A percentile compares a stretch with the other conserved stretches of the same genome.
phyloP scores from a whole-genome alignment of 2,797 vertebrate species.

The Balearica regulorum region DNA sequence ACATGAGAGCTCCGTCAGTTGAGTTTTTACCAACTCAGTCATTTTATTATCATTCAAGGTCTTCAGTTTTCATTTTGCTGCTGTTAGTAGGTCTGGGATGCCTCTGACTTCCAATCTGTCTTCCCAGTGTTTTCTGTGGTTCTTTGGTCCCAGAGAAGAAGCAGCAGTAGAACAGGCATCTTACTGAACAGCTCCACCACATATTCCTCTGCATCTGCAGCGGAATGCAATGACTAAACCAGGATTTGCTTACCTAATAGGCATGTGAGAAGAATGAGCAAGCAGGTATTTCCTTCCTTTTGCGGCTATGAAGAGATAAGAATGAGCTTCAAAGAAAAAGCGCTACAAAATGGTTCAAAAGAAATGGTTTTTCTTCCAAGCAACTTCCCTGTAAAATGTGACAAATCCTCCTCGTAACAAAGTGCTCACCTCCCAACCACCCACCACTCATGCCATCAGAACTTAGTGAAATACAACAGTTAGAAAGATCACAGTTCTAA shows the following conservation, averaged over 20 bases:
- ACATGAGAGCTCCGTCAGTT: not conserved
- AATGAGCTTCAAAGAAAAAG: not conserved
- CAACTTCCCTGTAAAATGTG: not conserved
- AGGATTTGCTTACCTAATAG: not conserved
- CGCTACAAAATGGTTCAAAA: not conserved
- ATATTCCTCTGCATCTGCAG: not conserved
- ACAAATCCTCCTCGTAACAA: not conserved
- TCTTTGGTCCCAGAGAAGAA: not conserved
- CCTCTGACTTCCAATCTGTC: not conserved
- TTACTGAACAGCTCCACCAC: not conserved
- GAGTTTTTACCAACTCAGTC: slow-evolving; percentile 25
- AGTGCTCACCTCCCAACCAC: not conserved
- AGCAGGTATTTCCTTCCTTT: not conserved
- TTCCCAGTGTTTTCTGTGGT: not conserved
- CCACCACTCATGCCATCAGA: not conserved
- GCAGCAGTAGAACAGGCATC: not conserved
- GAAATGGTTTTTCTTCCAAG: not conserved
- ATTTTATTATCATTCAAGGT: not conserved
- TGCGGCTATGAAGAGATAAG: not conserved
- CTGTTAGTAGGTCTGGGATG: not conserved
- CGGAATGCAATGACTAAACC: not conserved
- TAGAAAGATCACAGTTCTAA: not conserved
- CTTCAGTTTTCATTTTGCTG: not conserved
- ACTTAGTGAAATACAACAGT: not conserved
- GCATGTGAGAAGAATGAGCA: not conserved